These are phyloP conservation scores for Drosophila albomicans DNA, from an alignment of 1,140 invertebrate genomes.

Conservation along the genomic window DNA sequence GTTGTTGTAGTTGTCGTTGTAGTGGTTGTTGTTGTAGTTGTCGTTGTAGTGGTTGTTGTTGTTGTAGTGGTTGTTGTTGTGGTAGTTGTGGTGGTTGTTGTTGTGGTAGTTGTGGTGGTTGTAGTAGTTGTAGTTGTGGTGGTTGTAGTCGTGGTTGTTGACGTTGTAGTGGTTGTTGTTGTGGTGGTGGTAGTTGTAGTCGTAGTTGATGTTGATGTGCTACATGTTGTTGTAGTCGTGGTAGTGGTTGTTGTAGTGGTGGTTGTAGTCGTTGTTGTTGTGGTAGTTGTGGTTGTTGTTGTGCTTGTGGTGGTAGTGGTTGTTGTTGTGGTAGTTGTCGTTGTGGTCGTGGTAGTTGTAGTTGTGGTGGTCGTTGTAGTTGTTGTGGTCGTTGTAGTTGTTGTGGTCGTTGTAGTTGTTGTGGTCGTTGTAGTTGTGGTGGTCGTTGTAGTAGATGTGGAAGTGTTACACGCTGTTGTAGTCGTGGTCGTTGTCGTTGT, in stretches of 20 bases:
- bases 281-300: slow-evolving; percentile 1
- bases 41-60: background rate
- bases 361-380: background rate
- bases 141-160: background rate
- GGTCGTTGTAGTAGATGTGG: slow-evolving; percentile 16
- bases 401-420: slow-evolving; percentile 15
- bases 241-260: slow-evolving; percentile 34
- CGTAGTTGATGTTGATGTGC: slow-evolving; percentile 8
- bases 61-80: slow-evolving; percentile 11
- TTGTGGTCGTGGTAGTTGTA: slow-evolving; percentile 13
- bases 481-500: slow-evolving; percentile 7
- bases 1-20: background rate
- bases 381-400: slow-evolving; percentile 24
- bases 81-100: slow-evolving; percentile 16
- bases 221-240: slow-evolving; percentile 15
- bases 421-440: slow-evolving; percentile 14
- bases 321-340: slow-evolving; percentile 12
- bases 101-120: background rate
- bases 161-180: slow-evolving; percentile 20
- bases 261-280: slow-evolving; percentile 8
- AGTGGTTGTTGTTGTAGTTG: background rate
- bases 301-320: background rate
- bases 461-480: background rate
- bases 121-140: slow-evolving; percentile 9
- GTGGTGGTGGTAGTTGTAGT: slow-evolving; percentile 16